Conservation (phyloP, 1,140 invertebrate species). For the Caenorhabditis elegans region DNA sequence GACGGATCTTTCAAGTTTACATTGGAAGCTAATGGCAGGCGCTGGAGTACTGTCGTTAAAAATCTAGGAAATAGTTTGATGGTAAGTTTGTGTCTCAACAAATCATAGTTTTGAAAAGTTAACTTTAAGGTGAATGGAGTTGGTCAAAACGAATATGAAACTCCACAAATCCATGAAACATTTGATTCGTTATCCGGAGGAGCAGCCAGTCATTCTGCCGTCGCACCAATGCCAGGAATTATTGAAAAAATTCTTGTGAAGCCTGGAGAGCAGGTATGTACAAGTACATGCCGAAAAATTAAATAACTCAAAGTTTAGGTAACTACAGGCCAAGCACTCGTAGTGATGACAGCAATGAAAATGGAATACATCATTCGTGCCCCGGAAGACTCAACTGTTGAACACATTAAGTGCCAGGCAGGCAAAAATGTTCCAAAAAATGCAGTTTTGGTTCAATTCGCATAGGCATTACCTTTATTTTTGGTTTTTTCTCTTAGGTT, state of each 20-base stretch:
- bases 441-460: slow-evolving; percentile 54
- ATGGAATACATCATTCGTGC: slow-evolving; percentile 77
- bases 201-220: slow-evolving; percentile 63
- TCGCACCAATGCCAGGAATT: slow-evolving; percentile 92
- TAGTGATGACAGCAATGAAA: slow-evolving; percentile 97
- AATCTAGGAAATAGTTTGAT: slow-evolving; percentile 37
- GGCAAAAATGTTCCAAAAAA: slow-evolving; percentile 59
- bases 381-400: slow-evolving; percentile 53
- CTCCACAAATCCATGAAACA: neutral
- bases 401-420: slow-evolving; percentile 49
- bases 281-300: slow-evolving; percentile 56
- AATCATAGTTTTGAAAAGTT: neutral
- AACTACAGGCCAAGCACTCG: slow-evolving; percentile 76
- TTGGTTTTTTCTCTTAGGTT: neutral
- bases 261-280: slow-evolving; percentile 77
- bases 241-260: slow-evolving; percentile 85
- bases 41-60: slow-evolving; percentile 45
- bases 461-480: neutral
- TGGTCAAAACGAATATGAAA: slow-evolving; percentile 19
- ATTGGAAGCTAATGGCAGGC: slow-evolving; percentile 49
- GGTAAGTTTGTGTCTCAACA: neutral
- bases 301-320: neutral
- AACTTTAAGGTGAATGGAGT: neutral
- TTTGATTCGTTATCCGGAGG: slow-evolving; percentile 49
- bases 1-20: slow-evolving; percentile 35